Base-by-base conservation (phyloP, 2,113 vertebrate genomes). In the Alectura lathami region DNA sequence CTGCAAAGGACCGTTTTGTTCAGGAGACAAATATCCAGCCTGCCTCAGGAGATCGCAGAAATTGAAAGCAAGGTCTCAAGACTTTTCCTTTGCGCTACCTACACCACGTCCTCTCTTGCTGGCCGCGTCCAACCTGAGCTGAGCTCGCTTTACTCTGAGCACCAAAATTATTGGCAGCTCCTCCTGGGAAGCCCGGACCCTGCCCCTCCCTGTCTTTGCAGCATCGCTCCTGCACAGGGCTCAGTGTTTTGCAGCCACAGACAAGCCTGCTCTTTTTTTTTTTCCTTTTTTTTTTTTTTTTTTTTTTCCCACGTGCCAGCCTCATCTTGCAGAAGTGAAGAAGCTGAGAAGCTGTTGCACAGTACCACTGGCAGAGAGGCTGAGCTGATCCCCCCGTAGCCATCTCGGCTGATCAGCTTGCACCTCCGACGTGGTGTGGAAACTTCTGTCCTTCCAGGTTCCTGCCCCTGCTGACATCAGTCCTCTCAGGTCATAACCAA, bases 201-300 rank as follows among this genome's bases (percentile, higher is more conserved):
- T 1, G 5, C 38, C 30, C 29, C 3, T 7, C 29, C 43, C 64
- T 7, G 4, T 16, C 45, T 45, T 72, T 23, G n/a, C 1, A 0
- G 9, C 40, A n/a, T 48, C 34, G 32, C 40, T n/a, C 15, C 56
- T 57, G 17, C 53, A 8, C 1, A 0, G 27, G 34, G 30, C 26
- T 69, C n/a, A 23, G 62, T 0, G 1, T 56, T 51, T 13, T 57
- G 59, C 22, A 30, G 45, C 36, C 36, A 20, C 13, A 21, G 15
- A 11, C 18, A 30, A 21, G 26, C 8, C 9, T 21, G 60, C 60
- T 85, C 56, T 27, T 27, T 51, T 40, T 51, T 42, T n/a, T n/a
- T n/a, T n/a, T n/a, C n/a, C n/a, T n/a, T n/a, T n/a, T n/a, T n/a
- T n/a, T n/a, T n/a, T n/a, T n/a, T n/a, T n/a, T n/a, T n/a, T n/a